Evolutionary conservation across 2,888 invertebrate species (phyloP).

Genomic region (Gandaritis pyraliata): DNA sequence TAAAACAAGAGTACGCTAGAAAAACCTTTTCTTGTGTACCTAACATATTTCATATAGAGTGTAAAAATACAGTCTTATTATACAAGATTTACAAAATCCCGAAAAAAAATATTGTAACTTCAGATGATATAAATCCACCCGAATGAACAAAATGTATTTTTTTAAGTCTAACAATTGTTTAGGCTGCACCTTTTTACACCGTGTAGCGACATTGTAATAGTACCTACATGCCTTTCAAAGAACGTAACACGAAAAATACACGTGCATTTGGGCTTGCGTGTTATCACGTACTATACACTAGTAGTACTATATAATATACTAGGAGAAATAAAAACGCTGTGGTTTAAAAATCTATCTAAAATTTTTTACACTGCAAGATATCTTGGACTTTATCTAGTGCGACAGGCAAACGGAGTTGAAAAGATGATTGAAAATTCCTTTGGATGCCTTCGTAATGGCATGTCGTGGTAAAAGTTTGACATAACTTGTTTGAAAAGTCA

Average conservation of each 20-base stretch:
- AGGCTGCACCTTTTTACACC: background rate
- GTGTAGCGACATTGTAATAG: background rate
- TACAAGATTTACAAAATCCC: no score
- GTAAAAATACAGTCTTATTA: no score
- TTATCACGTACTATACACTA: conserved; percentile 14
- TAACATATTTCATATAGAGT: background rate
- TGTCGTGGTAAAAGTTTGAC: no score
- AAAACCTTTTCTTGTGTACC: conserved; percentile 39
- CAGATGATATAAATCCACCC: no score
- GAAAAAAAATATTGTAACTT: no score
- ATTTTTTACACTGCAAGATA: conserved; percentile 6
- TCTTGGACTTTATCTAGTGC: background rate
- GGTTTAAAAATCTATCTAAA: conserved; percentile 8
- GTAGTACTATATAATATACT: no score
- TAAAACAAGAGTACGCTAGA: conserved; percentile 40
- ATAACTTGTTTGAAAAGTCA: background rate
- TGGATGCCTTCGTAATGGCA: background rate
- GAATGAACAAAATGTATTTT: no score
- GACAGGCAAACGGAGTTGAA: conserved; percentile 3
- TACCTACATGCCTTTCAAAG: conserved; percentile 6
- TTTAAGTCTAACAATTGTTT: no score
- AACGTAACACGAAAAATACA: conserved; percentile 28
- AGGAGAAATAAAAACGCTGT: background rate
- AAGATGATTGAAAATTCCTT: conserved; percentile 14
- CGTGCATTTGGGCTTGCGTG: conserved; percentile 49